Base-by-base conservation (phyloP, 2,113 vertebrate genomes). In the Phainopepla nitens region DNA sequence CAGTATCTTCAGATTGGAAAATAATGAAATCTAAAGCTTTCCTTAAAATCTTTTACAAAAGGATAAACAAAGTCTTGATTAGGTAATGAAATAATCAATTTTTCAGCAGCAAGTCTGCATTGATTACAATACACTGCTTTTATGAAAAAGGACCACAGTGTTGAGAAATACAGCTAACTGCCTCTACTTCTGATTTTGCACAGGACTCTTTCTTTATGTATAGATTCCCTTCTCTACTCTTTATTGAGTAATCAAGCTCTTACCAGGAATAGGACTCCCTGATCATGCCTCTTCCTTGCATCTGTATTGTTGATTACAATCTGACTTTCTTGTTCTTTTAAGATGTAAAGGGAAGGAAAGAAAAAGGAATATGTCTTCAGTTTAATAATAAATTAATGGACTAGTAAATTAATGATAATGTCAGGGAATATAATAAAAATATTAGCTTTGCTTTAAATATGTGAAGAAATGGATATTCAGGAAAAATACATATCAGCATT, bases 1-100 rank as follows among this genome's bases (percentile, higher is more conserved):
- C 35, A 72, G 14, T 69, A 44, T 61, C 78, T 97, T 86, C 81
- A 70, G 3, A 66, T 60, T 87, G 77, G 64, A 94, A 91, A 96
- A 91, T 33, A 87, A 92, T 87, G 78, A 65, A 81, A 56, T 93
- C 36, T 44, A 50, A 86, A 80, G 29, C n/a, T 70, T 78, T 70
- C 39, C 21, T 69, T 36, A 36, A 69, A 23, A 56, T 83, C 54
- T 91, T 27, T 27, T 78, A 50, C 16, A 27, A 71, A 78, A 94
- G 44, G 29, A 71, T 51, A 79, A 82, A 68, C 23, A 72, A 95
- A 91, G 66, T 50, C 41, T 87, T 87, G 77, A 83, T 97, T 82
- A 62, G 77, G 27, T 90, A 78, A 50, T 91, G 62, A 87, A 94
- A 36, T 54, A 95, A 66, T 88, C 68, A 68, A 1, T 94, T 96